Evolutionary conservation across 2,113 vertebrate genomes (phyloP).

Genomic region (Onychostruthus taczanowskii): DNA sequence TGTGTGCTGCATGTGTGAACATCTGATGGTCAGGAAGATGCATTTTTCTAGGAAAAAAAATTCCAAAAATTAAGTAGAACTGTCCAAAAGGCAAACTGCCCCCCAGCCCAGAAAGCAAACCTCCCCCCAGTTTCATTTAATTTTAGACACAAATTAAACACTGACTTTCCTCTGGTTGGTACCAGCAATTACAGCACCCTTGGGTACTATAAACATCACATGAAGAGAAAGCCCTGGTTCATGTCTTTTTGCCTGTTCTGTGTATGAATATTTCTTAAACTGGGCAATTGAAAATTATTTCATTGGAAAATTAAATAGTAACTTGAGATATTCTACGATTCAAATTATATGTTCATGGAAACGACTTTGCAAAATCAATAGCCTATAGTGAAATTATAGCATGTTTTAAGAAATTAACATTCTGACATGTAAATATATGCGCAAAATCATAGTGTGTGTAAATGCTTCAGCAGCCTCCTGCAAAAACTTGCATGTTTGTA

Average conservation of each 20-base stretch:
- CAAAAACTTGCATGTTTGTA: not conserved
- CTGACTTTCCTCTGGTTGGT: not conserved
- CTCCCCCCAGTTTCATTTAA: not conserved
- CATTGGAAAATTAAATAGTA: not conserved
- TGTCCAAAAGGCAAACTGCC: rapidly evolving
- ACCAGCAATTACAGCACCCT: not conserved
- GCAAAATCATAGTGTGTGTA: not conserved
- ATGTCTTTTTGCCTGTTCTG: not conserved
- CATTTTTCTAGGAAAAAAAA: not conserved
- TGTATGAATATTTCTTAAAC: not conserved
- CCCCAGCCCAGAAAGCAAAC: not conserved
- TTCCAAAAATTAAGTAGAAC: not conserved
- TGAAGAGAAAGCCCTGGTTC: not conserved
- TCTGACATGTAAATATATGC: not conserved
- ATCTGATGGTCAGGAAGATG: not conserved
- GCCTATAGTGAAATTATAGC: not conserved
- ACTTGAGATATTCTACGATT: not conserved
- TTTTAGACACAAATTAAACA: not conserved
- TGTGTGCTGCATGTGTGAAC: not conserved
- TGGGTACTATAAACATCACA: not conserved
- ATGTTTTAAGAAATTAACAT: not conserved
- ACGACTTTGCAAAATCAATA: not conserved
- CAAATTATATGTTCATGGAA: not conserved
- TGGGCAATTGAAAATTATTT: not conserved
- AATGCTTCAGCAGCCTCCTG: not conserved